Conservation (phyloP, 2,888 invertebrate species). For the Melanophora roralis region DNA sequence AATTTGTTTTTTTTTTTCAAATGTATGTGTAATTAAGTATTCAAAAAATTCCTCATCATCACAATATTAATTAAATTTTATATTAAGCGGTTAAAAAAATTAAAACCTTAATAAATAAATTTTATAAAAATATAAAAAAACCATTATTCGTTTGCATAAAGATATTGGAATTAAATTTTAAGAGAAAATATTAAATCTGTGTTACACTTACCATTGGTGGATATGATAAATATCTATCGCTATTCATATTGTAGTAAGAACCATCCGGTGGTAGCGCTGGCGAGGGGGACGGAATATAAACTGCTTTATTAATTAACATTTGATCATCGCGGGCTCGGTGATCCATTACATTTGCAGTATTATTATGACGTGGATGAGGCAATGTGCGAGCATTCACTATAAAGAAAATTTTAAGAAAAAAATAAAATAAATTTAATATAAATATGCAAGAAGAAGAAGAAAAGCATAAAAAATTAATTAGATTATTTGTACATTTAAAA, state of each 20-base stretch:
- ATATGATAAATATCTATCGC: constrained; percentile 88
- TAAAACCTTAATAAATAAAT: too few relatives aligned
- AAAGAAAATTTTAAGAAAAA: constrained; percentile 53
- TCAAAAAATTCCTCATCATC: too few relatives aligned
- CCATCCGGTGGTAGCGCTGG: constrained; percentile 88
- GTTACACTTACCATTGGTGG: constrained; percentile 82
- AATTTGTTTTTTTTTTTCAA: too few relatives aligned
- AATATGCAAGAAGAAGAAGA: neutral
- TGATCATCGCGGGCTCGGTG: constrained; percentile 77
- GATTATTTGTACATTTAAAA: too few relatives aligned
- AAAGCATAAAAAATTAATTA: constrained; percentile 23
- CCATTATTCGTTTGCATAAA: too few relatives aligned
- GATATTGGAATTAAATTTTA: neutral
- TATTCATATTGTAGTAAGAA: constrained; percentile 88
- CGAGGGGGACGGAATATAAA: constrained; percentile 79
- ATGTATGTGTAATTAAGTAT: too few relatives aligned
- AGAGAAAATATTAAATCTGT: too few relatives aligned
- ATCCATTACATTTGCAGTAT: constrained; percentile 70
- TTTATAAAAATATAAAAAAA: too few relatives aligned
- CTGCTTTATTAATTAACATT: constrained; percentile 76
- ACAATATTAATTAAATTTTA: too few relatives aligned
- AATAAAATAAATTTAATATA: neutral
- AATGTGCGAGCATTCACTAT: constrained; percentile 76
- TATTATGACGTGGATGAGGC: constrained; percentile 77
- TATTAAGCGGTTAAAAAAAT: constrained; percentile 29